These are phyloP conservation scores for Tenodera sinensis DNA, from an alignment of 2,888 invertebrate genomes.

Conservation along the genomic window DNA sequence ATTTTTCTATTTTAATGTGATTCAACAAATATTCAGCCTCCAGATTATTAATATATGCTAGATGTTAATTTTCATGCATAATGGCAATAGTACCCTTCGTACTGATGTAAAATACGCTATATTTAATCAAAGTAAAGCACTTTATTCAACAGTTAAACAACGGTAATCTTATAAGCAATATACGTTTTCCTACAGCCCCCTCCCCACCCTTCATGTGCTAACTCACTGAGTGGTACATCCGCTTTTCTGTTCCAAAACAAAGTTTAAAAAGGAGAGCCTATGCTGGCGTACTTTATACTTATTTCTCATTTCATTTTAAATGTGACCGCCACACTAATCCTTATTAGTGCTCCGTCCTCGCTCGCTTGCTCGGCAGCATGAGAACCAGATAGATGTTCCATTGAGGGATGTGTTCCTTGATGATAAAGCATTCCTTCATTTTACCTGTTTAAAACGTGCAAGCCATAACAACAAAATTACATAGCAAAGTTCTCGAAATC, in stretches of 20 bases:
- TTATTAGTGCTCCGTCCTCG: neutral
- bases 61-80: too few species aligned
- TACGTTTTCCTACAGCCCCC: too few species aligned
- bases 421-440: neutral
- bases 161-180: too few species aligned
- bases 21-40: too few species aligned
- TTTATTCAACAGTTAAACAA: too few species aligned
- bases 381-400: neutral
- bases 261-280: neutral
- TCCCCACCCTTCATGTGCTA: too few species aligned
- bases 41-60: too few species aligned
- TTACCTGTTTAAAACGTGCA: neutral
- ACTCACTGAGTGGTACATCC: neutral
- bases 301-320: neutral
- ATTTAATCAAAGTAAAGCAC: too few species aligned
- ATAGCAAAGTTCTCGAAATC: too few species aligned
- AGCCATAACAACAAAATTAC: neutral
- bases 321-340: neutral
- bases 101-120: too few species aligned
- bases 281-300: neutral
- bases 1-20: too few species aligned
- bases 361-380: neutral
- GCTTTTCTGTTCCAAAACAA: neutral
- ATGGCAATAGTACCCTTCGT: too few species aligned
- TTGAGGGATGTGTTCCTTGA: neutral